phyloP scores from a whole-genome alignment of 2,113 vertebrate genomes.

The Vimba vimba region DNA sequence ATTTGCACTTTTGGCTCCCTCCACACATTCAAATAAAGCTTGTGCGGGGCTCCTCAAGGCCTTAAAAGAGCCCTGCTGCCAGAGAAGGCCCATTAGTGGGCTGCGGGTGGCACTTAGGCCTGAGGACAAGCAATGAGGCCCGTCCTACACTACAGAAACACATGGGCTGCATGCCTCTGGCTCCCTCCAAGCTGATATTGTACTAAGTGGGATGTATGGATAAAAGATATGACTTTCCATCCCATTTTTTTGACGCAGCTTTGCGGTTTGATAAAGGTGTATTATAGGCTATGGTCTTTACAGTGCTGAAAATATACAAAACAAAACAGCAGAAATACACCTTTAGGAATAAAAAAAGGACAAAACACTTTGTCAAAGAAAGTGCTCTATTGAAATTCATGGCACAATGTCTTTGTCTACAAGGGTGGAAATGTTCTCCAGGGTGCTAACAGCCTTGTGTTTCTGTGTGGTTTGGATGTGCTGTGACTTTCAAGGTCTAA shows the following conservation, averaged over 20 bases:
- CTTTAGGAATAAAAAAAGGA: not conserved
- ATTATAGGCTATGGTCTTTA: not conserved
- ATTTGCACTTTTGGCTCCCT: conserved; percentile 45
- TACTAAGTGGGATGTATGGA: conserved; percentile 25
- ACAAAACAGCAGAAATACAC: not conserved
- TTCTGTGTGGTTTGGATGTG: conserved; percentile 40
- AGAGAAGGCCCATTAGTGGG: conserved; percentile 45
- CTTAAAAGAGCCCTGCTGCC: conserved; percentile 35
- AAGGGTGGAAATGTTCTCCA: conserved; percentile 20
- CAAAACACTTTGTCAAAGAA: conserved; percentile 10
- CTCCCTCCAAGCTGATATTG: conserved; percentile 38
- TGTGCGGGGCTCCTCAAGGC: not conserved
- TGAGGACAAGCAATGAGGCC: conserved; percentile 38
- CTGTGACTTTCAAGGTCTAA: conserved; percentile 55
- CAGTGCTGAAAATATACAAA: not conserved
- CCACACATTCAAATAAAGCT: conserved; percentile 38
- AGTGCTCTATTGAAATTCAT: conserved; percentile 35
- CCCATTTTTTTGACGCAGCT: not conserved
- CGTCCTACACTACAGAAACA: conserved; percentile 27
- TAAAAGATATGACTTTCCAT: not conserved
- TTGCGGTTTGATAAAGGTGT: not conserved
- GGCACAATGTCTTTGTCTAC: conserved; percentile 22
- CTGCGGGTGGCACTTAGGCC: conserved; percentile 45
- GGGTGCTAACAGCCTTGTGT: conserved; percentile 37
- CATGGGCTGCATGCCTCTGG: not conserved